These are phyloP conservation scores for Heliconius erato DNA, from an alignment of 2,888 invertebrate genomes.

Conservation along the genomic window DNA sequence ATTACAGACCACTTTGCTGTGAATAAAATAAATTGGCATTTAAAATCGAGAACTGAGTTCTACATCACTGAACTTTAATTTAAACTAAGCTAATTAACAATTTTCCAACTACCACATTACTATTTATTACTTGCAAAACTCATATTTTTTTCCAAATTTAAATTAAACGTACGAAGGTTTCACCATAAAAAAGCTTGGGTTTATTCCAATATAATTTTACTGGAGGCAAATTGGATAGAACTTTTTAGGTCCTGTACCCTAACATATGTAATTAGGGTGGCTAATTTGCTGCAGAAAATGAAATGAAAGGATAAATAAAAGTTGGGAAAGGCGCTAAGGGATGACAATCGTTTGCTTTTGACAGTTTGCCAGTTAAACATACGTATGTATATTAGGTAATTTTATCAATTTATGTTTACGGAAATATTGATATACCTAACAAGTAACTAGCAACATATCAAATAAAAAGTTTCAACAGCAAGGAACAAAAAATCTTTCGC, in stretches of 20 bases:
- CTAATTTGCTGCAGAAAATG: slow-evolving; percentile 37
- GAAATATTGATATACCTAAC: background rate
- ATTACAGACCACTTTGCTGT: background rate
- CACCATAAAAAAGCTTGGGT: slow-evolving; percentile 38
- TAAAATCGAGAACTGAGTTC: background rate
- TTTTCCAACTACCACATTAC: background rate
- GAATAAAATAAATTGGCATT: background rate
- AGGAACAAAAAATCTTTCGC: slow-evolving; percentile 5
- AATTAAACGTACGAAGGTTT: slow-evolving; percentile 38
- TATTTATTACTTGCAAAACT: background rate
- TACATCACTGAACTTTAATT: background rate
- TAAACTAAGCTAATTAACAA: slow-evolving; percentile 1
- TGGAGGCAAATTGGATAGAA: slow-evolving; percentile 34
- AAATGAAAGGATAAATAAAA: slow-evolving; percentile 30
- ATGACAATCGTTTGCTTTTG: slow-evolving; percentile 26
- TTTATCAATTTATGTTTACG: background rate
- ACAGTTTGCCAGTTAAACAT: slow-evolving; percentile 25
- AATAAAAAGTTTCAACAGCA: background rate
- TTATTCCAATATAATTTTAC: slow-evolving; percentile 46
- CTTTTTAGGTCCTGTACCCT: slow-evolving; percentile 41
- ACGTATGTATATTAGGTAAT: background rate
- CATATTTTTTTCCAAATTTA: slow-evolving; percentile 5
- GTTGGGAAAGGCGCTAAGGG: slow-evolving; percentile 20
- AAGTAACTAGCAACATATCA: too few species aligned
- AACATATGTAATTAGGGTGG: slow-evolving; percentile 46